Conservation (phyloP, 2,888 invertebrate genomes). For the Adela reaumurella region DNA sequence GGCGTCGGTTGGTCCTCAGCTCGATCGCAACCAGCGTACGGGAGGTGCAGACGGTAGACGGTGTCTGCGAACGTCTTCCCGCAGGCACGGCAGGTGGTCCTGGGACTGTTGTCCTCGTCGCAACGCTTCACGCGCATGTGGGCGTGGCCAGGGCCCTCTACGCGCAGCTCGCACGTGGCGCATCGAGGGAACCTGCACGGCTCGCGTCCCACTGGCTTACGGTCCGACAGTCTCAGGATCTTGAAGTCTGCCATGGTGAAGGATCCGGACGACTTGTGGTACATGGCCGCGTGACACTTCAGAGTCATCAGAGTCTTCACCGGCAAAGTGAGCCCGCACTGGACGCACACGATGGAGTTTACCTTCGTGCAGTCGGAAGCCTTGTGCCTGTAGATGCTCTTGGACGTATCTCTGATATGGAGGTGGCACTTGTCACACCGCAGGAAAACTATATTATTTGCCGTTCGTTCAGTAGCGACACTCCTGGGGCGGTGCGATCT, state of each 20-base stretch:
- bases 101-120: background rate
- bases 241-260: background rate
- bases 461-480: too few species aligned
- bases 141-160: too few species aligned
- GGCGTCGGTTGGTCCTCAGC: constrained; percentile 3
- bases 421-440: too few species aligned
- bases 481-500: too few species aligned
- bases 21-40: background rate
- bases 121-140: too few species aligned
- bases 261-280: too few species aligned
- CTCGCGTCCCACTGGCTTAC: background rate
- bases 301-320: background rate
- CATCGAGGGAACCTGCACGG: background rate
- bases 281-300: background rate
- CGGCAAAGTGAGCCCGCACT: background rate
- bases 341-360: background rate
- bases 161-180: background rate
- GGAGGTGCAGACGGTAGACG: background rate
- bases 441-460: too few species aligned
- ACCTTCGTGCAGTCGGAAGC: too few species aligned
- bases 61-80: background rate
- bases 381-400: too few species aligned
- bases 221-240: background rate
- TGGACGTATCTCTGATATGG: too few species aligned
- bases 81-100: background rate